These are phyloP conservation scores for Paradisaea rubra DNA, from an alignment of 2,113 vertebrate genomes.

Conservation along the genomic window DNA sequence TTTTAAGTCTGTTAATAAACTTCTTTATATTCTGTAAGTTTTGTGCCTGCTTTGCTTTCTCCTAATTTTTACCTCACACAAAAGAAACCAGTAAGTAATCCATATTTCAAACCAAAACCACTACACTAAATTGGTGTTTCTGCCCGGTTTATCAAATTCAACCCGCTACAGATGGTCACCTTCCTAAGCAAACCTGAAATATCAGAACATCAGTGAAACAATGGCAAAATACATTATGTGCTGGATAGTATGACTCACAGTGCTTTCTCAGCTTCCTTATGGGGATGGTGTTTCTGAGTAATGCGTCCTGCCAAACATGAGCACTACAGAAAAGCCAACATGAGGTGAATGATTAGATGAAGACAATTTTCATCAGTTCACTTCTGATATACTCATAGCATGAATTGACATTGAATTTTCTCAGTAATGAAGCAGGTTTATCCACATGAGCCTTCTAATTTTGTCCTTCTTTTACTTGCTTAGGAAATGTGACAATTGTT, in stretches of 20 bases:
- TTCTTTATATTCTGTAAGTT: too few relatives aligned
- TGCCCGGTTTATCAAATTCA: too few relatives aligned
- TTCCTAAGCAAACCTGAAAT: background rate
- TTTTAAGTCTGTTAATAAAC: too few relatives aligned
- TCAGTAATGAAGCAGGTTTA: background rate
- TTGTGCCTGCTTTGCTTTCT: too few relatives aligned
- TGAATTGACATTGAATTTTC: background rate
- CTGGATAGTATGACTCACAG: background rate
- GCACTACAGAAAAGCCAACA: background rate
- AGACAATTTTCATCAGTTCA: background rate
- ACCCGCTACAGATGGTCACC: background rate
- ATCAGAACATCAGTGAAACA: background rate
- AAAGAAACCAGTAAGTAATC: too few relatives aligned
- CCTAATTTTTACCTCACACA: too few relatives aligned
- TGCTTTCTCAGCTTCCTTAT: background rate
- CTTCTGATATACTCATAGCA: background rate
- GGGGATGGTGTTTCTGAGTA: background rate
- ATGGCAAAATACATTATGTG: background rate
- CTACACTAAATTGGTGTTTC: too few relatives aligned
- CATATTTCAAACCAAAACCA: too few relatives aligned
- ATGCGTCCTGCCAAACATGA: background rate
- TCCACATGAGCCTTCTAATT: background rate
- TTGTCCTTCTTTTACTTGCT: background rate
- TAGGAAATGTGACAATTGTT: background rate
- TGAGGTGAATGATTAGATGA: background rate